These are phyloP conservation scores for Trinorchestia longiramus DNA, from an alignment of 1,140 invertebrate genomes.

Conservation along the genomic window DNA sequence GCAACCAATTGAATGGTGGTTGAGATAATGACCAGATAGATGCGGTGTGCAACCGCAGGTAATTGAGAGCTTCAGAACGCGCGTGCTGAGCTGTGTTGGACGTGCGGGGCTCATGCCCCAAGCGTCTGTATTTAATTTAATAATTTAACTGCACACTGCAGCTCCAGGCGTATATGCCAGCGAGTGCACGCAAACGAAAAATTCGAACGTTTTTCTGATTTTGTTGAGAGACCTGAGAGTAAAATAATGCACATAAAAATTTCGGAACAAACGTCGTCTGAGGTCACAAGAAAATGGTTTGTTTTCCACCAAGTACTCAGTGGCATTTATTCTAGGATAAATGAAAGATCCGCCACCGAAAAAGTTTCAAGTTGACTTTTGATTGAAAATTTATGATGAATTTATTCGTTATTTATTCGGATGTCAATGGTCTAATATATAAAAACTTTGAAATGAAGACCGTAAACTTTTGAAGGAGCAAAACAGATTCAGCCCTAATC, in stretches of 20 bases:
- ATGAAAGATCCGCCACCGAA: neutral
- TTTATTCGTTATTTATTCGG: neutral
- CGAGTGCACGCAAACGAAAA: neutral
- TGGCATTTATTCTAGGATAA: neutral
- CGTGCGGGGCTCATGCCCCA: neutral
- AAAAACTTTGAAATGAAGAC: too few relatives aligned
- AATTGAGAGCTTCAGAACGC: neutral
- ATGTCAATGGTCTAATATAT: too few relatives aligned
- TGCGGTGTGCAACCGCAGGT: neutral
- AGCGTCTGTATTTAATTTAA: neutral
- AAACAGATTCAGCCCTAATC: too few relatives aligned
- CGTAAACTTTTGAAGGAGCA: too few relatives aligned
- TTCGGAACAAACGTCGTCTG: neutral
- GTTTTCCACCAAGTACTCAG: neutral
- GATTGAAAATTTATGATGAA: neutral
- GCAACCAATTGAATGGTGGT: conserved; percentile 21
- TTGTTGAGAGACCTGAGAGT: neutral
- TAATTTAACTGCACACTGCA: neutral
- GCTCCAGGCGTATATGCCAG: neutral
- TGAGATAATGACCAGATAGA: neutral
- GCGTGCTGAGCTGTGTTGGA: neutral
- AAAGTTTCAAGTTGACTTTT: too few relatives aligned
- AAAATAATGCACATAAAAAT: neutral
- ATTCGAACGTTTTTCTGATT: neutral
- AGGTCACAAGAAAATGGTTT: neutral